Evolutionary conservation across 2,113 vertebrate genomes (phyloP).

Genomic region (Solea senegalensis): DNA sequence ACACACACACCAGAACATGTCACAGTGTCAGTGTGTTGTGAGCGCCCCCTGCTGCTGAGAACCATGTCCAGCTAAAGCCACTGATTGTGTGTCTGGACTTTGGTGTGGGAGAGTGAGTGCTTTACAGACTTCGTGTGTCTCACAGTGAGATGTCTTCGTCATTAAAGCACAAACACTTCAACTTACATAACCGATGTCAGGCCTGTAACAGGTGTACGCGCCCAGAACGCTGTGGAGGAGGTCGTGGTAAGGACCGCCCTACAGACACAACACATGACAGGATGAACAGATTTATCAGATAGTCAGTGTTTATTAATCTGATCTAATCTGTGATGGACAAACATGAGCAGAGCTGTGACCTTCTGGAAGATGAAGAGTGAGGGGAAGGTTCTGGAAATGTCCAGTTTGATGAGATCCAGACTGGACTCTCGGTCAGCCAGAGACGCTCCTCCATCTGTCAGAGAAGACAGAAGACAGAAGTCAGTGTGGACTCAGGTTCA

Average conservation of each 20-base stretch:
- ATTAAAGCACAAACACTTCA: background rate
- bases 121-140: too few relatives aligned
- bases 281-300: background rate
- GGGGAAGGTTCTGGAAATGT: conserved; percentile 97
- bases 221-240: conserved; percentile 95
- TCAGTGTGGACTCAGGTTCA: background rate
- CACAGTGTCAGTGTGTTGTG: too few relatives aligned
- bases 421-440: conserved; percentile 91
- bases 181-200: conserved; percentile 98
- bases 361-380: conserved; percentile 97
- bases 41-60: too few relatives aligned
- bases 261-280: background rate
- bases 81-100: too few relatives aligned
- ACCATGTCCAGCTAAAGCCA: too few relatives aligned
- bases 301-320: too few relatives aligned
- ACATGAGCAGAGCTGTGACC: conserved; percentile 72
- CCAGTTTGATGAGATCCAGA: conserved; percentile 95
- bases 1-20: too few relatives aligned
- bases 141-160: background rate
- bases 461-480: background rate
- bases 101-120: too few relatives aligned
- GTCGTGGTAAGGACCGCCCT: conserved; percentile 98
- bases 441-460: conserved; percentile 86
- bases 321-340: too few relatives aligned
- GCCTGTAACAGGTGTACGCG: conserved; percentile 97